phyloP scores from a whole-genome alignment of 23 tunicate genomes.

The Styela plicata region DNA sequence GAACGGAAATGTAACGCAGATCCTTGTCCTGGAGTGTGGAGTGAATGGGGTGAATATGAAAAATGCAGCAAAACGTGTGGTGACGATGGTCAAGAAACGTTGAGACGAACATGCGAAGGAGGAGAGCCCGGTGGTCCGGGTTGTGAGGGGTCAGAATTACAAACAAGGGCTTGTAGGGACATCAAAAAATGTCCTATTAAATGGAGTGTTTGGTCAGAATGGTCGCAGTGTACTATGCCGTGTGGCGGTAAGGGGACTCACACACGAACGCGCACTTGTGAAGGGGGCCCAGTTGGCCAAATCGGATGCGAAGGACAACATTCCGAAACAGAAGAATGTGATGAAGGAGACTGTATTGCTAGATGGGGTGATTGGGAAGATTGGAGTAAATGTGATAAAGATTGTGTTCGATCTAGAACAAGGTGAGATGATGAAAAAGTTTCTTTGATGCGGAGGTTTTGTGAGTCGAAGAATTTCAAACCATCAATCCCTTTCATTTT shows the following conservation, averaged over 20 bases:
- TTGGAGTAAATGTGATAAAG: not conserved
- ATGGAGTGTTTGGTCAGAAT: slow-evolving; percentile 19
- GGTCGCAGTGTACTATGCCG: not conserved
- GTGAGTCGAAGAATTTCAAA: no score
- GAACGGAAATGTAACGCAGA: not conserved
- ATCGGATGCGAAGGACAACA: not conserved
- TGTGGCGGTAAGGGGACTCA: slow-evolving; percentile 15
- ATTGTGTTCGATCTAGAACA: not conserved
- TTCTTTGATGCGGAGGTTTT: no score
- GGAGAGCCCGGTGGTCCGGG: not conserved
- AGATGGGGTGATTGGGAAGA: slow-evolving; percentile 17
- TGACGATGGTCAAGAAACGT: not conserved
- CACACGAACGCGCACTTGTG: slow-evolving; percentile 4
- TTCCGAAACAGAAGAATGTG: not conserved
- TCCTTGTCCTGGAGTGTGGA: slow-evolving; percentile 13
- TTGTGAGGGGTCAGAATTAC: not conserved
- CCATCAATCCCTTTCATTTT: no score
- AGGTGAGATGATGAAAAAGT: slow-evolving; percentile 4
- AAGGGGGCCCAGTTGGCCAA: not conserved
- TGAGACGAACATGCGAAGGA: not conserved
- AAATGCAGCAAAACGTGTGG: slow-evolving; percentile 20
- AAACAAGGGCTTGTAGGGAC: not conserved
- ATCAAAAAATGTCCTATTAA: not conserved
- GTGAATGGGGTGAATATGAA: slow-evolving; percentile 1
- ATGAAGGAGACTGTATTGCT: slow-evolving; percentile 3